These are phyloP conservation scores for Spisula solida DNA, from an alignment of 2,888 invertebrate species.

Conservation along the genomic window DNA sequence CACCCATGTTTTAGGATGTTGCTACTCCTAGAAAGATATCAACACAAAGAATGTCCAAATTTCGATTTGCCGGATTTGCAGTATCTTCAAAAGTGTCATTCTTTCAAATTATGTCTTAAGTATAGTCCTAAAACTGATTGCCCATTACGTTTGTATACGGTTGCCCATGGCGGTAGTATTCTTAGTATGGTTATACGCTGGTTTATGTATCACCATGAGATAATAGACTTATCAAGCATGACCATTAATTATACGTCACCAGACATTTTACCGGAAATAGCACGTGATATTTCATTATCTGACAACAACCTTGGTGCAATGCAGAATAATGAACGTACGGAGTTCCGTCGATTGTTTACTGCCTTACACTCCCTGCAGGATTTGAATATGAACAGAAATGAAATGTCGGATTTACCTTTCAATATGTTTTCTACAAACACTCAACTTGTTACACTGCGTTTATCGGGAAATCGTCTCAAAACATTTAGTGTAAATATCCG, in stretches of 20 bases:
- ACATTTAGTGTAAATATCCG: background rate
- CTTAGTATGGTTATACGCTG: background rate
- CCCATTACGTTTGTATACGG: background rate
- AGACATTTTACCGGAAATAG: background rate
- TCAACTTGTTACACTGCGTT: background rate
- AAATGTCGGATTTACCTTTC: conserved; percentile 1
- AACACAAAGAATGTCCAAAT: background rate
- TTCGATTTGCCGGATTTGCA: background rate
- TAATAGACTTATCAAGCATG: background rate
- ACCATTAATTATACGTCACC: background rate
- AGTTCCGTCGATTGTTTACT: conserved; percentile 10
- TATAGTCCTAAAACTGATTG: background rate
- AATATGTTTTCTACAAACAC: conserved; percentile 12
- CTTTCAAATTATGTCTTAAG: no score
- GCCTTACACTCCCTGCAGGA: background rate
- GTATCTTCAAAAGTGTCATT: background rate
- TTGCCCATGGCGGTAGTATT: background rate
- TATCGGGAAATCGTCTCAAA: background rate
- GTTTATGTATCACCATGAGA: background rate
- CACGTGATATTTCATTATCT: background rate
- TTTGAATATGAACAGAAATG: conserved; percentile 12
- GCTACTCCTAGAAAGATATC: background rate
- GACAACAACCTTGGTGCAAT: conserved; percentile 36
- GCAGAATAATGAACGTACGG: background rate
- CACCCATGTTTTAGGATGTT: background rate